Evolutionary conservation across 2,888 invertebrate species (phyloP).

Genomic region (Nomada ruficornis): DNA sequence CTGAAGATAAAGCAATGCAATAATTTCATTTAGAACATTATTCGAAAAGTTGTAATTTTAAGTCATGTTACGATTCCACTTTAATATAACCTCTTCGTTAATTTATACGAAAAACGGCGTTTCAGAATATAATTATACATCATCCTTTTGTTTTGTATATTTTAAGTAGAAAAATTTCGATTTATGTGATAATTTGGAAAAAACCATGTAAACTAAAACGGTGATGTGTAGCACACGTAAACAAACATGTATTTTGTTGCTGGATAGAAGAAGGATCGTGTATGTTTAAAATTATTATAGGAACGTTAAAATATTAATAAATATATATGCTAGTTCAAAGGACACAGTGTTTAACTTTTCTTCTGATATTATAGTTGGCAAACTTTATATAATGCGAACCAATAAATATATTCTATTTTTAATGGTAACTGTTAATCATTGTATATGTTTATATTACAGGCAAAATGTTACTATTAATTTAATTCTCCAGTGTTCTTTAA

Average conservation of each 20-base stretch:
- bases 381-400: neutral
- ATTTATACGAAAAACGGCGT: slow-evolving; percentile 45
- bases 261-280: slow-evolving; percentile 7
- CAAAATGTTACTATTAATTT: slow-evolving; percentile 52
- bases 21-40: slow-evolving; percentile 3
- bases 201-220: neutral
- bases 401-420: slow-evolving; percentile 1
- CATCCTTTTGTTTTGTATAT: slow-evolving; percentile 9
- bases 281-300: slow-evolving; percentile 7
- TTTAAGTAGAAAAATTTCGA: slow-evolving; percentile 3
- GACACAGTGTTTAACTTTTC: neutral
- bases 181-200: neutral
- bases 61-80: slow-evolving; percentile 29
- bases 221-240: slow-evolving; percentile 4
- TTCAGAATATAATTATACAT: slow-evolving; percentile 42
- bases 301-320: neutral
- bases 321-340: neutral
- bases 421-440: neutral
- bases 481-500: slow-evolving; percentile 35
- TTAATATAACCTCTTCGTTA: slow-evolving; percentile 66
- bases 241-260: slow-evolving; percentile 1
- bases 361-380: neutral
- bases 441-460: slow-evolving; percentile 42
- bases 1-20: neutral
- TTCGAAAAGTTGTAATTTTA: slow-evolving; percentile 27